Percentiles rank a stretch among this genome's conserved stretches.
Conservation (phyloP, 2,888 invertebrate genomes). For the Rhagonycha lutea region DNA sequence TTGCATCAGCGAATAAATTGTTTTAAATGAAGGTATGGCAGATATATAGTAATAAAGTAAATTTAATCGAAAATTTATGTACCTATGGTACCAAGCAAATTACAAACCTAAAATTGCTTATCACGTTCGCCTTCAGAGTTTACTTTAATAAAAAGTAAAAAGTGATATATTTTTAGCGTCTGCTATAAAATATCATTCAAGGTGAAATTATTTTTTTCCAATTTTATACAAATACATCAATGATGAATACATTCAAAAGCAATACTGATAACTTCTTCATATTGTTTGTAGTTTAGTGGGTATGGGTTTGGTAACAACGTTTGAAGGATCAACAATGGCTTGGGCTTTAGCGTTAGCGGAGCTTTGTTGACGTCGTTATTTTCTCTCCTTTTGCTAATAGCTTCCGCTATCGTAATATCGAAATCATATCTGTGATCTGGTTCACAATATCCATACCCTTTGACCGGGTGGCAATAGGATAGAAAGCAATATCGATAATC, state of each 20-base stretch:
- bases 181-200: not conserved
- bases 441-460: constrained; percentile 44
- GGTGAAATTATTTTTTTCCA: not conserved
- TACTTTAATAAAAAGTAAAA: not conserved
- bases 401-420: constrained; percentile 43
- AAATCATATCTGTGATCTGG: constrained; percentile 47
- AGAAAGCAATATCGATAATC: constrained; percentile 31
- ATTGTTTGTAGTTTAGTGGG: constrained; percentile 34
- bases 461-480: constrained; percentile 40
- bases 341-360: constrained; percentile 21
- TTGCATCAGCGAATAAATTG: not conserved
- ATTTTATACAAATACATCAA: constrained; percentile 1
- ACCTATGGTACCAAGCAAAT: not conserved
- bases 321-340: constrained; percentile 30
- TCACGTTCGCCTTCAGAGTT: not conserved
- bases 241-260: constrained; percentile 11
- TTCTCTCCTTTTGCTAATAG: constrained; percentile 45
- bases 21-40: not conserved
- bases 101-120: not conserved
- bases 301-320: constrained; percentile 26
- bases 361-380: constrained; percentile 44
- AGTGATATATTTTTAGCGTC: not conserved
- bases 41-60: not conserved
- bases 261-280: constrained; percentile 31
- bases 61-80: not conserved